Percentiles rank a stretch among this genome's conserved stretches.
Conservation (phyloP, 2,113 vertebrate genomes). For the Baryphthengus martii region DNA sequence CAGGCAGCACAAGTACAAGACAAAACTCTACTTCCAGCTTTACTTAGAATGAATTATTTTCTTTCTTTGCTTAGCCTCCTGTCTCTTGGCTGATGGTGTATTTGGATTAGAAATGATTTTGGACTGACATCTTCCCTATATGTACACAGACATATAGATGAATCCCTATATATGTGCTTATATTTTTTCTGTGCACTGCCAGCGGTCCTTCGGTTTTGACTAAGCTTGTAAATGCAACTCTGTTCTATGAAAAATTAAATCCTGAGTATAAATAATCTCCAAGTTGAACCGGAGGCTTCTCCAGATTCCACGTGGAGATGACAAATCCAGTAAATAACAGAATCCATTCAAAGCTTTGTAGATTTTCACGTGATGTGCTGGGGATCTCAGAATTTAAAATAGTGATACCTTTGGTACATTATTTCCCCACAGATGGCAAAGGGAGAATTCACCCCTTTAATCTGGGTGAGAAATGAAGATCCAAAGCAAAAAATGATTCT, state of each 20-base stretch:
- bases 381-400: not conserved
- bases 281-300: not conserved
- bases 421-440: not conserved
- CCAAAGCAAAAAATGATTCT: not conserved
- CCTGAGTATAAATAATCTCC: not conserved
- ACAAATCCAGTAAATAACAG: not conserved
- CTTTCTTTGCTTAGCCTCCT: not conserved
- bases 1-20: not conserved
- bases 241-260: not conserved
- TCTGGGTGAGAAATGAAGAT: not conserved
- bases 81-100: not conserved
- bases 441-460: not conserved
- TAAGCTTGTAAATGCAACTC: not conserved
- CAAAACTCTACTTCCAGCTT: not conserved
- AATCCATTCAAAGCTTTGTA: not conserved
- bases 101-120: constrained; percentile 18
- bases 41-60: not conserved
- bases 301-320: not conserved
- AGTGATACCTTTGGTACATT: not conserved
- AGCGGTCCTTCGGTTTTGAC: not conserved
- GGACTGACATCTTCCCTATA: not conserved
- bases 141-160: not conserved
- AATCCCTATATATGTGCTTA: not conserved
- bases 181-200: not conserved
- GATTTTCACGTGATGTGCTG: not conserved